phyloP scores from a whole-genome alignment of 2,797 vertebrate species.

The Scolopax bukidnonensis region DNA sequence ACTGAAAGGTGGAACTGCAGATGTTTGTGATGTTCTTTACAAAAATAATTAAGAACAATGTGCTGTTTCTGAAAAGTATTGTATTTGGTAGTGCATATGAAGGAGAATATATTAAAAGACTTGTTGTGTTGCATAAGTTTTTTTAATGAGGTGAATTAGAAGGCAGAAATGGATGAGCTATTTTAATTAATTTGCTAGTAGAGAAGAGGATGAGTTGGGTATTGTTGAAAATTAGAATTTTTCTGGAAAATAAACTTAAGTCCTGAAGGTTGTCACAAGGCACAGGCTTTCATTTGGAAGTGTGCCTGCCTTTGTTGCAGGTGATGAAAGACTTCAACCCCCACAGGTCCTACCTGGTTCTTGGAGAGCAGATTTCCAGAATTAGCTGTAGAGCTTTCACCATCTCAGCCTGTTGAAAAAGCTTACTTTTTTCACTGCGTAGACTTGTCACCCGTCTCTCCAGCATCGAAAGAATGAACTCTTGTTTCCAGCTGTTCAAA shows the following conservation, averaged over 20 bases:
- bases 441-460: background rate
- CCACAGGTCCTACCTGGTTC: background rate
- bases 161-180: background rate
- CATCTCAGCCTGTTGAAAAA: background rate
- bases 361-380: background rate
- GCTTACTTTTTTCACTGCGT: background rate
- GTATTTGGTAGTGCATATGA: rapidly evolving
- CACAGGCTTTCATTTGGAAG: background rate
- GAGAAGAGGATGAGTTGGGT: background rate
- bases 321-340: background rate
- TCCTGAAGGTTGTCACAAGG: background rate
- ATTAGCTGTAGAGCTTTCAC: background rate
- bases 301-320: background rate
- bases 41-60: background rate
- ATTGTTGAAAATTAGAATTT: background rate
- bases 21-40: background rate
- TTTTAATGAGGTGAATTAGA: background rate
- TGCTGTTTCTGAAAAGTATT: background rate
- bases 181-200: background rate
- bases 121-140: background rate
- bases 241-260: background rate
- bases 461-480: background rate
- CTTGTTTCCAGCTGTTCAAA: background rate
- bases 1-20: background rate
- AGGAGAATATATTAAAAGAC: background rate